phyloP scores from a whole-genome alignment of 2,888 invertebrate species.

The Idaea aversata region DNA sequence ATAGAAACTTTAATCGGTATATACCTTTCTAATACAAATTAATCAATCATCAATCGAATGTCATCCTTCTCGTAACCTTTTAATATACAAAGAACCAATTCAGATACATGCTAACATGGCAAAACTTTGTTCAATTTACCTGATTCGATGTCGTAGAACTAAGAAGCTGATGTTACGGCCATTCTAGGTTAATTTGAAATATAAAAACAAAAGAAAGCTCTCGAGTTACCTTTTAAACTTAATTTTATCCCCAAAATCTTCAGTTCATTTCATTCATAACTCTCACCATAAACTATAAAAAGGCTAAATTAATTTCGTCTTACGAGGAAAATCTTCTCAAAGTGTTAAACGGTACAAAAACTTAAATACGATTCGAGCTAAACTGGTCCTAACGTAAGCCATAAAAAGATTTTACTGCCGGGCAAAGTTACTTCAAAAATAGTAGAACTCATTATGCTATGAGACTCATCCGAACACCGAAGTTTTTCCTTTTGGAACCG shows the following conservation, averaged over 20 bases:
- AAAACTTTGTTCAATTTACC: no score
- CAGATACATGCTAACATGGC: no score
- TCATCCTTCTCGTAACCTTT: no score
- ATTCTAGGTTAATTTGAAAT: no score
- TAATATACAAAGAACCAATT: no score
- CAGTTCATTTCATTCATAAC: not conserved
- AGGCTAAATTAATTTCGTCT: not conserved
- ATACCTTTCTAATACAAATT: no score
- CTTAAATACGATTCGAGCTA: not conserved
- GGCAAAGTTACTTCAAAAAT: constrained; percentile 37
- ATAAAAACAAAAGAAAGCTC: no score
- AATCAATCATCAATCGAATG: no score
- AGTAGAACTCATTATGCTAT: constrained; percentile 53
- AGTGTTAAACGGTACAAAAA: constrained; percentile 12
- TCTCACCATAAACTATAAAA: not conserved
- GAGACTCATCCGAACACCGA: constrained; percentile 50
- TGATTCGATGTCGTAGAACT: no score
- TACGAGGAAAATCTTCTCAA: not conserved
- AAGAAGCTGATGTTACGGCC: no score
- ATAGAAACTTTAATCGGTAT: no score
- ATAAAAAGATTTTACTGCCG: constrained; percentile 30
- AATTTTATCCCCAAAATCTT: constrained; percentile 2
- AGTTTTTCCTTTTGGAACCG: constrained; percentile 55
- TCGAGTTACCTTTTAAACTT: no score
- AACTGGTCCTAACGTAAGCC: constrained; percentile 1